Conservation (phyloP, 2,888 invertebrate genomes). For the Dolichopus griseipennis region DNA sequence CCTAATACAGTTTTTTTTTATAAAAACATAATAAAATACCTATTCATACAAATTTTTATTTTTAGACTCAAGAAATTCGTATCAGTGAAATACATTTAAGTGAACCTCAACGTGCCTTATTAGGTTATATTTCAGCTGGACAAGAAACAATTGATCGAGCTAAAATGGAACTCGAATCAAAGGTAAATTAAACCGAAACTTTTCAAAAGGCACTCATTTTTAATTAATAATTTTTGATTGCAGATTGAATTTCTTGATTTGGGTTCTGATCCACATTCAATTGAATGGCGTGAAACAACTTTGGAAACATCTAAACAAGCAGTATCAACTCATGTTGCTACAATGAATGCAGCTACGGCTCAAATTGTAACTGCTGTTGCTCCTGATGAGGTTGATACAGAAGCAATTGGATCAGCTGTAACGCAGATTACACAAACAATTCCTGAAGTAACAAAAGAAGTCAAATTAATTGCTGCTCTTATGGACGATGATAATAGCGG, state of each 20-base stretch:
- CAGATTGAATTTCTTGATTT: conserved; percentile 57
- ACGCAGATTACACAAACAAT: conserved; percentile 94
- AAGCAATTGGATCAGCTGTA: conserved; percentile 93
- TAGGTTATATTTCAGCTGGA: conserved; percentile 83
- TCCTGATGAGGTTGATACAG: conserved; percentile 88
- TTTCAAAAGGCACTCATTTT: background rate
- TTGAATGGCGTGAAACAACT: conserved; percentile 90
- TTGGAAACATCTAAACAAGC: conserved; percentile 93
- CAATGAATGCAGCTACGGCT: conserved; percentile 99
- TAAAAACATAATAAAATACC: background rate
- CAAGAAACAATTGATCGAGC: conserved; percentile 81
- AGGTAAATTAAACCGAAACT: conserved; percentile 28
- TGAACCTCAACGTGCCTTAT: conserved; percentile 86
- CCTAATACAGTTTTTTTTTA: background rate
- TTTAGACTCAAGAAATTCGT: conserved; percentile 47
- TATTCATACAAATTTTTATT: background rate
- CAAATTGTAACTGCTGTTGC: conserved; percentile 88
- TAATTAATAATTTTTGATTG: background rate
- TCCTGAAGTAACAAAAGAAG: conserved; percentile 86
- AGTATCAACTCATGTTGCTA: conserved; percentile 93
- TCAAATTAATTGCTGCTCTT: conserved; percentile 76
- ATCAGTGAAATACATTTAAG: conserved; percentile 72
- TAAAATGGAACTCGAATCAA: conserved; percentile 62
- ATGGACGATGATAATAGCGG: conserved; percentile 82
- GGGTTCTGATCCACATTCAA: conserved; percentile 74